Percentiles rank a stretch among this genome's conserved stretches.
Evolutionary conservation across 2,888 invertebrate species (phyloP).

Genomic region (Lysandra coridon): DNA sequence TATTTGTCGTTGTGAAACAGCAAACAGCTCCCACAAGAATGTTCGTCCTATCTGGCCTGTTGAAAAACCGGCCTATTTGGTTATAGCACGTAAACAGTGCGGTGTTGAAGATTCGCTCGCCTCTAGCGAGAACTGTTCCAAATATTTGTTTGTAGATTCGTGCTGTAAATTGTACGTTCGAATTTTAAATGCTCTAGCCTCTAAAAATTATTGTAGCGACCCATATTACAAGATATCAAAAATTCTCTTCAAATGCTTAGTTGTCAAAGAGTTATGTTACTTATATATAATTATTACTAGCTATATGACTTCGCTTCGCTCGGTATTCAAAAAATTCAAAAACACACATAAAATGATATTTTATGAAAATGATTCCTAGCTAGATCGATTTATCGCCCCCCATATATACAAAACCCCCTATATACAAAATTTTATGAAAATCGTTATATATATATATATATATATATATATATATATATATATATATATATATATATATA

Average conservation of each 20-base stretch:
- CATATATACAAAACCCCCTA: no score
- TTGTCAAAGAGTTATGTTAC: neutral
- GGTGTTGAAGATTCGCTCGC: neutral
- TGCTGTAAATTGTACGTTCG: neutral
- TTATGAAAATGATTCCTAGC: no score
- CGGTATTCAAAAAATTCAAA: no score
- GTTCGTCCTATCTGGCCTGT: neutral
- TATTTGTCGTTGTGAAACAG: neutral
- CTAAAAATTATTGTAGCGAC: neutral
- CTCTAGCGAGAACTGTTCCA: neutral
- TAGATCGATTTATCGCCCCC: no score
- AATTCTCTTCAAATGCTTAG: no score
- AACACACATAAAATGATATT: no score
- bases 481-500: no score
- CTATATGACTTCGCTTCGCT: no score
- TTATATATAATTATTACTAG: no score
- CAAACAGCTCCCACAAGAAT: neutral
- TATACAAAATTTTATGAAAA: no score
- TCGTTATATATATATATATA: no score
- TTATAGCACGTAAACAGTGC: neutral
- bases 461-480: no score
- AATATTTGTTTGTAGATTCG: slow-evolving; percentile 1
- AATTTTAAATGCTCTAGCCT: neutral
- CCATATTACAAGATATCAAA: neutral
- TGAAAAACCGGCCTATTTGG: neutral